phyloP scores from a whole-genome alignment of 2,797 vertebrate species.

The Gobio occitaniae region DNA sequence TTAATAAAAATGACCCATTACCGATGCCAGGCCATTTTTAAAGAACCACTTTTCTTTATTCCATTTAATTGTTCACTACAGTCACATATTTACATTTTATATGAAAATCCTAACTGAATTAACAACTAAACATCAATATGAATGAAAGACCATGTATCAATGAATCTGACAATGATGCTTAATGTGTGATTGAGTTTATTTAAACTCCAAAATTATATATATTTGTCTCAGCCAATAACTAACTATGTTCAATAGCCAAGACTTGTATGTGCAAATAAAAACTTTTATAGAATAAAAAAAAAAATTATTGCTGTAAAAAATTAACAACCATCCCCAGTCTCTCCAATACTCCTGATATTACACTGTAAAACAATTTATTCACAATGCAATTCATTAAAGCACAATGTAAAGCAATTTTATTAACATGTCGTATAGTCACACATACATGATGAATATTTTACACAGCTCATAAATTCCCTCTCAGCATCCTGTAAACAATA shows the following conservation, averaged over 20 bases:
- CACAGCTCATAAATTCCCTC: background rate
- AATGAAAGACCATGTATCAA: background rate
- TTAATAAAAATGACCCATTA: background rate
- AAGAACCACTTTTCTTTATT: background rate
- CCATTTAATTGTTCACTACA: background rate
- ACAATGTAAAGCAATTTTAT: background rate
- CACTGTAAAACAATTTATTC: background rate
- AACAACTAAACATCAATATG: background rate
- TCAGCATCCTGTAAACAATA: background rate
- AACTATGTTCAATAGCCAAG: background rate
- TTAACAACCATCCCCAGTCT: background rate
- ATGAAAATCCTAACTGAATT: background rate
- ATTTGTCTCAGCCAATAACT: background rate
- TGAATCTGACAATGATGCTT: background rate
- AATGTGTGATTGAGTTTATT: background rate
- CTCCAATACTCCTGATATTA: background rate
- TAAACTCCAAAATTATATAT: background rate
- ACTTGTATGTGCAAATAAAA: background rate
- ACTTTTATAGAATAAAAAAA: background rate
- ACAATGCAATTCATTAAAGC: background rate
- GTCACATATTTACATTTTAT: background rate
- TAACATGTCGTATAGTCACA: background rate
- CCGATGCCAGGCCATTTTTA: background rate
- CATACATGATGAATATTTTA: background rate
- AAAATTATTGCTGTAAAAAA: background rate